Conservation (phyloP, 2,888 invertebrate species). For the Drosophila pseudotalamancana region DNA sequence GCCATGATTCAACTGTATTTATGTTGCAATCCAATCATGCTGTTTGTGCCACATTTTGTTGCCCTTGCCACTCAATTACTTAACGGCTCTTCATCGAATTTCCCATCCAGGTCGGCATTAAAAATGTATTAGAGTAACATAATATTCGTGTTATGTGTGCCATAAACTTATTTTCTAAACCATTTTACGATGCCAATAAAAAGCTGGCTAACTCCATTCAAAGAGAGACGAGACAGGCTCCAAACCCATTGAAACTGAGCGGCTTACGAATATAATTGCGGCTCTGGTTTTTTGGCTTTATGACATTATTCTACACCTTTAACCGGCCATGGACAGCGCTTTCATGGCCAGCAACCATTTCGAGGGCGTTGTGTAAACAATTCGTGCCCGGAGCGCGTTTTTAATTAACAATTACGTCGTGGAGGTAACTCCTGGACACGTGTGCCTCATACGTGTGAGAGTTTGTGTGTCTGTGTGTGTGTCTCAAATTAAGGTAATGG, state of each 20-base stretch:
- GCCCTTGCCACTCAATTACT: slow-evolving; percentile 56
- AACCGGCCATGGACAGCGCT: slow-evolving; percentile 6
- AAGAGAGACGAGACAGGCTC: slow-evolving; percentile 4
- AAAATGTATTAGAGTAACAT: slow-evolving; percentile 60
- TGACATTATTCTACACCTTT: slow-evolving; percentile 40
- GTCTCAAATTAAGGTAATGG: slow-evolving; percentile 69
- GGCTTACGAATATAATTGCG: slow-evolving; percentile 2
- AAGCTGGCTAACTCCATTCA: slow-evolving; percentile 10
- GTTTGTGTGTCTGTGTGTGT: slow-evolving; percentile 13
- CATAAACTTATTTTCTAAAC: slow-evolving; percentile 58
- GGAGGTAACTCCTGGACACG: slow-evolving; percentile 43
- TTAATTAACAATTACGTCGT: slow-evolving; percentile 74
- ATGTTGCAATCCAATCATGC: slow-evolving; percentile 31
- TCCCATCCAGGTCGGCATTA: slow-evolving; percentile 31
- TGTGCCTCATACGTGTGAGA: slow-evolving; percentile 26
- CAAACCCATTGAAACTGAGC: slow-evolving; percentile 5
- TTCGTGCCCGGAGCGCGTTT: slow-evolving; percentile 63
- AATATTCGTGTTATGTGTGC: slow-evolving; percentile 40
- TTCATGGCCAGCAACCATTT: slow-evolving; percentile 8
- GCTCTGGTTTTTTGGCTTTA: slow-evolving; percentile 19
- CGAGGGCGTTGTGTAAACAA: slow-evolving; percentile 27
- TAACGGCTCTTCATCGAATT: slow-evolving; percentile 15
- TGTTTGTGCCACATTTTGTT: slow-evolving; percentile 19
- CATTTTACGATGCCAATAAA: slow-evolving; percentile 48
- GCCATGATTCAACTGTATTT: slow-evolving; percentile 16